Evolutionary conservation across 1,140 invertebrate species (phyloP).

Genomic region (Lithobius niger): DNA sequence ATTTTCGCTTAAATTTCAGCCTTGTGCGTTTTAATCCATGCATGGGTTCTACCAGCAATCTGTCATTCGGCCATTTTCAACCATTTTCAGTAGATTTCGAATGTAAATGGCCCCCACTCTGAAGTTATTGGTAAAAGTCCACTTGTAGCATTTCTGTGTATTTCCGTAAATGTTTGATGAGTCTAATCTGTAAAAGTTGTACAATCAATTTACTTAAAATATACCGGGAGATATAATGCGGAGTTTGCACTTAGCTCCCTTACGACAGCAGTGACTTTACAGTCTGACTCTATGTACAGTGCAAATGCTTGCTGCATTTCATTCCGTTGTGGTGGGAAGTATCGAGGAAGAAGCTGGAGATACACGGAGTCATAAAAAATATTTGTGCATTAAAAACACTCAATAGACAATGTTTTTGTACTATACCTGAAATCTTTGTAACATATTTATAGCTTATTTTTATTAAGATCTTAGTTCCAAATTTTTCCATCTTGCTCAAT

Average conservation of each 20-base stretch:
- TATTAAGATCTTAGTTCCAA: constrained; percentile 18
- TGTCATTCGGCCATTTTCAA: no score
- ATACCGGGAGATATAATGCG: not conserved
- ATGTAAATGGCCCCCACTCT: no score
- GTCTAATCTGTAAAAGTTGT: no score
- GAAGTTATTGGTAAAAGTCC: no score
- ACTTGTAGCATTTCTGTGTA: no score
- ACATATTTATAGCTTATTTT: constrained; percentile 21
- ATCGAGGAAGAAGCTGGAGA: constrained; percentile 11
- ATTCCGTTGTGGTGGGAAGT: not conserved
- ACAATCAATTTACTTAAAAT: no score
- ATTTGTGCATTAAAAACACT: constrained; percentile 12
- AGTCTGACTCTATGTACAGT: not conserved
- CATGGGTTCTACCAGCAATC: no score
- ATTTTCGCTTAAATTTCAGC: no score
- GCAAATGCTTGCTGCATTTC: not conserved
- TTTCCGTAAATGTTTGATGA: no score
- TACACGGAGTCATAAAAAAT: not conserved
- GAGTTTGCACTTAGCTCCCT: not conserved
- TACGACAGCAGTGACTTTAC: not conserved
- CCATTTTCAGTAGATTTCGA: no score
- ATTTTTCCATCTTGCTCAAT: constrained; percentile 16
- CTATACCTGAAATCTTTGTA: constrained; percentile 17
- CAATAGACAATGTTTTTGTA: constrained; percentile 16
- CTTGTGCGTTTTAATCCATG: no score